Percentiles rank a stretch among this genome's conserved stretches.
These are phyloP conservation scores for Candoia aspera DNA, from an alignment of 2,113 vertebrate species.

Conservation along the genomic window DNA sequence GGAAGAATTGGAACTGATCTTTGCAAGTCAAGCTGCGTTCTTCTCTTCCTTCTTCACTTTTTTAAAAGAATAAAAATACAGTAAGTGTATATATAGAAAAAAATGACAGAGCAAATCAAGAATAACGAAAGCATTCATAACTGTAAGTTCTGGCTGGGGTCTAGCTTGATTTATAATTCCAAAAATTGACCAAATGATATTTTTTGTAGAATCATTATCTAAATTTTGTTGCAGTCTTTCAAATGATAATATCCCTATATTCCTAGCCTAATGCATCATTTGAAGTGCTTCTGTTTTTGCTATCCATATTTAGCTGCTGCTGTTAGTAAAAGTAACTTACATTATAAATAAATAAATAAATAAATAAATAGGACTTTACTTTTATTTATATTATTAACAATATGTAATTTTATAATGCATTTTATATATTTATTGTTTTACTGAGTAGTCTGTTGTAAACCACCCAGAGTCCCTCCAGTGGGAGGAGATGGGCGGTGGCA, in stretches of 20 bases:
- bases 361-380: too few species aligned
- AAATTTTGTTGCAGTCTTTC: not conserved
- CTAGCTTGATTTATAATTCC: not conserved
- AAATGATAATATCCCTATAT: not conserved
- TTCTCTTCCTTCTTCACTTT: too few species aligned
- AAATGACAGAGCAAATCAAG: too few species aligned
- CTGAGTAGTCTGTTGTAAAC: too few species aligned
- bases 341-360: too few species aligned
- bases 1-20: not conserved
- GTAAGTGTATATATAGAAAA: too few species aligned
- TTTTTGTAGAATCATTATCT: not conserved
- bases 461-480: too few species aligned
- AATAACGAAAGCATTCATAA: not conserved
- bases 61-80: too few species aligned
- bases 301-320: not conserved
- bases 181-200: not conserved
- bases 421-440: too few species aligned
- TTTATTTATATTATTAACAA: too few species aligned
- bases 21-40: not conserved
- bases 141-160: not conserved
- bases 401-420: too few species aligned
- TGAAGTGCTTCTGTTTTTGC: not conserved
- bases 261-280: not conserved
- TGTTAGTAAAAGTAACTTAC: not conserved
- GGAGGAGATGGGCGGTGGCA: too few species aligned